Evolutionary conservation across 37 sponge, comb jelly and placozoan genomes (phyloP).

Genomic region (Bolinopsis microptera): DNA sequence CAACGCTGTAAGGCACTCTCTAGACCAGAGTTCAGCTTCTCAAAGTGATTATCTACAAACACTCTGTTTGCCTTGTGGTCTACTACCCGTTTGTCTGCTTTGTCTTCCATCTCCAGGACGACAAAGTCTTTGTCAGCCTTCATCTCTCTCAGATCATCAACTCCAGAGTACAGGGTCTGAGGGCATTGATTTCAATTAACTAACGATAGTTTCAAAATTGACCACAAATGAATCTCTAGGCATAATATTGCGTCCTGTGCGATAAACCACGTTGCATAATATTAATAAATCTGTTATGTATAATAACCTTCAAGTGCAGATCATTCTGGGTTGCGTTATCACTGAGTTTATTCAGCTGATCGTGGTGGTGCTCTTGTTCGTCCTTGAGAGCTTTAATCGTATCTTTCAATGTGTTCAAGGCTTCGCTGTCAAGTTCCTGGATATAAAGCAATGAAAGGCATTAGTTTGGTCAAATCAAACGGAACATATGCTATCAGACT

Average conservation of each 20-base stretch:
- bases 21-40: constrained; percentile 83
- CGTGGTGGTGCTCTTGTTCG: constrained; percentile 26
- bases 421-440: constrained; percentile 37
- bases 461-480: too few relatives aligned
- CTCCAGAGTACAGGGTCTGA: constrained; percentile 77
- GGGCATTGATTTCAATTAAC: too few relatives aligned
- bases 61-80: constrained; percentile 92
- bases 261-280: too few relatives aligned
- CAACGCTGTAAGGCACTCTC: constrained; percentile 76
- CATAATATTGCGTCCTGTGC: too few relatives aligned
- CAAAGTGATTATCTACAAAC: constrained; percentile 95
- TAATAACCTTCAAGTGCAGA: constrained; percentile 59
- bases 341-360: constrained; percentile 6
- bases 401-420: constrained; percentile 1
- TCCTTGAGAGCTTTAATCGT: constrained; percentile 23
- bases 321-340: constrained; percentile 57
- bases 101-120: constrained; percentile 72
- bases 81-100: constrained; percentile 90
- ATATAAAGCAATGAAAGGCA: not conserved
- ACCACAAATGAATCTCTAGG: too few relatives aligned
- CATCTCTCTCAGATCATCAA: constrained; percentile 77
- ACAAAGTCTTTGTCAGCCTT: constrained; percentile 87
- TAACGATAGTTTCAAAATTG: too few relatives aligned
- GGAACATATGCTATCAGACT: too few relatives aligned
- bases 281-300: too few relatives aligned